Evolutionary conservation across 2,888 invertebrate genomes (phyloP), one percentile per base, ranked within the genome.

Genomic region (Oligia fasciuncula): DNA sequence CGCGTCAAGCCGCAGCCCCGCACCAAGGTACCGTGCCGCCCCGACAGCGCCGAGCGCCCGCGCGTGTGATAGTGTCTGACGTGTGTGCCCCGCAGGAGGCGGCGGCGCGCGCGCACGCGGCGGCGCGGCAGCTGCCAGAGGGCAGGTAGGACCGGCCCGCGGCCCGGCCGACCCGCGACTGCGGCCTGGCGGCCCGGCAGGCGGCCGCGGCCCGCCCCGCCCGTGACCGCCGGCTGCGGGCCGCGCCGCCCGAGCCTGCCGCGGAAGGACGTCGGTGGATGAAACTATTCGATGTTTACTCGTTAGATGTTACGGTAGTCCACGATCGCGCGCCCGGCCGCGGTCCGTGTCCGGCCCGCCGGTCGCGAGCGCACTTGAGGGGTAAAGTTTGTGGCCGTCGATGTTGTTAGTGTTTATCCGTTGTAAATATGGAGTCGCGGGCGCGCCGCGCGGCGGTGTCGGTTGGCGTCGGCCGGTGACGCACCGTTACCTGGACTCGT

Each of bases 1-100:
- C 95, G 94, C 90, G 93, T 94, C 87, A 95, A 95, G 91, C 95
- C 96, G 87, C 95, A 94, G 91, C 95, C 95, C 81, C 93, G 95
- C 88, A 95, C 94, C 90, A 96, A 95, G 94, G 95, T 95, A 89
- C 83, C 83, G 77, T 43, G 78, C 46, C 83, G 84, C 60, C 11
- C 65, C 68, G 17, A 40, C 57, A 71, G 72, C 75, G 73, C 72
- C 76, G 63, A 71, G 76, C 72, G 69, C 75, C 80, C 75, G 80
- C 68, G 65, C 75, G 76, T 63, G 68, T 77, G 76, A 83, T 60
- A 70, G 81, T 72, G 62, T 71, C 71, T 71, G 80, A 60, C 76
- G 5, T 71, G 83, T 88, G 60, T 89, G 87, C 43, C 60, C 83
- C 80, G 89, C 83, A 85, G 86, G 86, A 88, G 86, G 90, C 86